Evolutionary conservation across 2,113 vertebrate species (phyloP).

Genomic region (Halichoeres trimaculatus): DNA sequence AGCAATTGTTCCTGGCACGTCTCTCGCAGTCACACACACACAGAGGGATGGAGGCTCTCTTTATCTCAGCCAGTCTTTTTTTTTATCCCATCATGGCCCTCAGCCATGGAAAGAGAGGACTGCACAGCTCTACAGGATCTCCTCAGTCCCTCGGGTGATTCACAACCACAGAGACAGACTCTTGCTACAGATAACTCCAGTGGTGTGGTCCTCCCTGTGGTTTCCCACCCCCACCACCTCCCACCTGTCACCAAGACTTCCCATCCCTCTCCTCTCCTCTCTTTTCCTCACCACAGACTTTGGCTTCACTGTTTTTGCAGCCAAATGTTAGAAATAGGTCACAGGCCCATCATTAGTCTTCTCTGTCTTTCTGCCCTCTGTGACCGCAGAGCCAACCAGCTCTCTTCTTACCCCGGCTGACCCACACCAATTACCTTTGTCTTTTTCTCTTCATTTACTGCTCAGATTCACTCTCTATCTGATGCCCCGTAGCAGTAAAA

Average conservation of each 20-base stretch:
- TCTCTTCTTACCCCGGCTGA: not conserved
- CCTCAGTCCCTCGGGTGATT: constrained; percentile 22
- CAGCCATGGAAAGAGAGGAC: constrained; percentile 33
- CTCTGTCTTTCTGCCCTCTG: constrained; percentile 25
- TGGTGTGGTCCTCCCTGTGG: constrained; percentile 23
- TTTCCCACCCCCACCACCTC: constrained; percentile 25
- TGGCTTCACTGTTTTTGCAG: constrained; percentile 30
- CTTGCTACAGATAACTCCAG: constrained; percentile 29
- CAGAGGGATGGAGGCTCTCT: constrained; percentile 24
- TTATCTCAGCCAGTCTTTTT: constrained; percentile 40
- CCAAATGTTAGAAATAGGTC: constrained; percentile 59
- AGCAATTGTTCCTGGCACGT: constrained; percentile 23
- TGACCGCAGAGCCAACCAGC: constrained; percentile 20
- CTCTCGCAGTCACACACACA: constrained; percentile 22
- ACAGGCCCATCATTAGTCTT: constrained; percentile 35
- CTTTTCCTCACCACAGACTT: constrained; percentile 2
- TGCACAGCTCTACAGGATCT: constrained; percentile 27
- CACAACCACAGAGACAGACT: constrained; percentile 37
- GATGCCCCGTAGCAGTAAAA: not conserved
- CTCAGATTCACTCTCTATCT: not conserved
- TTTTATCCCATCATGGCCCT: constrained; percentile 33
- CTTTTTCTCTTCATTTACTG: not conserved
- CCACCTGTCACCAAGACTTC: constrained; percentile 57
- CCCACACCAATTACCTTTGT: not conserved
- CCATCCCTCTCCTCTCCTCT: constrained; percentile 16